phyloP scores from a whole-genome alignment of 2,113 vertebrate genomes.

The Myrmecobius fasciatus region DNA sequence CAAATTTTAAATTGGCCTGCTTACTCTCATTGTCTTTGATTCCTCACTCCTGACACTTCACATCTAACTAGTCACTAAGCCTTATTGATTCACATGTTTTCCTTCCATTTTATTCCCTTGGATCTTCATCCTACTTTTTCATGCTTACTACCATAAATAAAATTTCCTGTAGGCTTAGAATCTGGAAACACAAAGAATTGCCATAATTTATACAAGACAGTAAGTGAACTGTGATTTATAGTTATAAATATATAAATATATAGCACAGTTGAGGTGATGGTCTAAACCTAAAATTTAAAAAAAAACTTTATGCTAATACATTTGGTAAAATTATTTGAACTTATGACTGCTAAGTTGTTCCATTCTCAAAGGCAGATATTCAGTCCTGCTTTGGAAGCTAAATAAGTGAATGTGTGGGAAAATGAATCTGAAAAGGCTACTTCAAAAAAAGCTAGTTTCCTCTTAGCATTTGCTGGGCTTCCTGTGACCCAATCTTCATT shows the following conservation, averaged over 20 bases:
- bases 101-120: neutral
- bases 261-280: conserved; percentile 1
- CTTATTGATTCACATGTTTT: neutral
- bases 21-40: neutral
- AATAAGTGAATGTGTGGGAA: conserved; percentile 75
- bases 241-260: neutral
- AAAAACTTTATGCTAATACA: conserved; percentile 13
- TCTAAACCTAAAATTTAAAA: neutral
- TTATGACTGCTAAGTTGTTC: conserved; percentile 50
- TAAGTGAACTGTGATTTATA: neutral
- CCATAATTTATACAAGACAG: neutral
- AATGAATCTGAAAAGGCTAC: conserved; percentile 77
- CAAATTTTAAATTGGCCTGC: neutral
- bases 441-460: conserved; percentile 78
- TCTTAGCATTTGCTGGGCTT: conserved; percentile 74
- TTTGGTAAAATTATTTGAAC: conserved; percentile 41
- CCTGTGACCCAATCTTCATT: conserved; percentile 76
- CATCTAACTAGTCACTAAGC: neutral
- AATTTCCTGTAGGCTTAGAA: neutral
- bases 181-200: neutral
- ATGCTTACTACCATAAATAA: neutral
- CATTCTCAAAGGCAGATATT: conserved; percentile 75
- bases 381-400: conserved; percentile 69
- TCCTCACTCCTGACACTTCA: neutral
- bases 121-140: neutral